Percentiles rank a stretch among this genome's conserved stretches.
These are phyloP conservation scores for Luehdorfia chinensis DNA, from an alignment of 1,140 invertebrate genomes.

Conservation along the genomic window DNA sequence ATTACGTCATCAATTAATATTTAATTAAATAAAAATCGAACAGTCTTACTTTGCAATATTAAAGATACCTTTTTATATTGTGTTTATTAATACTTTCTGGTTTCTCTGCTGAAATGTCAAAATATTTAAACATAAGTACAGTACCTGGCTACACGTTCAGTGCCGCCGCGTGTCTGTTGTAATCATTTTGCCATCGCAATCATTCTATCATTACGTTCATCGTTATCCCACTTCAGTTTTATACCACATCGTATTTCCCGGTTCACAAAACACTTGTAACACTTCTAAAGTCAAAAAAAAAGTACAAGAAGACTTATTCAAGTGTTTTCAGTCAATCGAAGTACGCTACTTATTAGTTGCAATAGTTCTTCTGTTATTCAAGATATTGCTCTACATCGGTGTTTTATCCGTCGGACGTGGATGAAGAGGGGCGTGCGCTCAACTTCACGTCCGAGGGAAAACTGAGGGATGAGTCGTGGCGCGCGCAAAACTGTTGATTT, in stretches of 20 bases:
- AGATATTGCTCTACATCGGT: too few species aligned
- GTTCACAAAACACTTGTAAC: slow-evolving; percentile 28
- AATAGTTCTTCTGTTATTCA: too few species aligned
- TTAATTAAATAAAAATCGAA: too few species aligned
- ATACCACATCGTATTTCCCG: slow-evolving; percentile 30
- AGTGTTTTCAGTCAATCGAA: too few species aligned
- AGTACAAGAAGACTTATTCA: too few species aligned
- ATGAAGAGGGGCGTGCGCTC: slow-evolving; percentile 21
- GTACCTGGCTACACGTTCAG: slow-evolving; percentile 38
- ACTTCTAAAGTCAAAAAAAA: slow-evolving; percentile 17
- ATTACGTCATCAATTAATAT: too few species aligned
- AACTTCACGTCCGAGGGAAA: slow-evolving; percentile 8
- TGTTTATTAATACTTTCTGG: too few species aligned
- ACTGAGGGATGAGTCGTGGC: slow-evolving; percentile 41
- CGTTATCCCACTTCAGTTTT: slow-evolving; percentile 32
- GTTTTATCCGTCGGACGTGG: slow-evolving; percentile 6
- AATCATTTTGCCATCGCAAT: slow-evolving; percentile 35
- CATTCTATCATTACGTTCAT: slow-evolving; percentile 20
- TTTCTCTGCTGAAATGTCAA: too few species aligned
- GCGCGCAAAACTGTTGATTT: slow-evolving; percentile 53
- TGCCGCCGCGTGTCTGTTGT: slow-evolving; percentile 25
- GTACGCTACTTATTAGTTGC: too few species aligned
- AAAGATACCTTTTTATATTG: too few species aligned
- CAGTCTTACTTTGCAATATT: too few species aligned
- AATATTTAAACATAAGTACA: not conserved